Evolutionary conservation across 2,797 vertebrate species (phyloP).

Genomic region (Enteromius mattozi): DNA sequence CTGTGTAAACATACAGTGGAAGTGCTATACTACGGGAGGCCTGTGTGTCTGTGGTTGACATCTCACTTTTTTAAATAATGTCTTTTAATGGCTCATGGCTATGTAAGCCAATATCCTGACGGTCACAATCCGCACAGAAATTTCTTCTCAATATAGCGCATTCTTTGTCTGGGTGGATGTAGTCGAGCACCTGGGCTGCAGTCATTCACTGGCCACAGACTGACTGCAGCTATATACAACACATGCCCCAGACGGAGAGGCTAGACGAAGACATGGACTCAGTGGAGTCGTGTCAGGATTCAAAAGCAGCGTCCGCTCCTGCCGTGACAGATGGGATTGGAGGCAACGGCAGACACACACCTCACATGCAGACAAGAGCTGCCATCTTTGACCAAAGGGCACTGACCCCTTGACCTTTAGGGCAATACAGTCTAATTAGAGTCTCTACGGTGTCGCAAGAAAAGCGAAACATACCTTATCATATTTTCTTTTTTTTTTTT

Average conservation of each 20-base stretch:
- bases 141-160: slow-evolving; percentile 42
- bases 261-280: slow-evolving; percentile 51
- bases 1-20: slow-evolving; percentile 55
- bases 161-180: slow-evolving; percentile 18
- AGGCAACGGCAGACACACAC: slow-evolving; percentile 51
- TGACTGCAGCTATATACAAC: slow-evolving; percentile 53
- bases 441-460: not conserved
- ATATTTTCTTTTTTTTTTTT: not conserved
- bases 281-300: slow-evolving; percentile 15
- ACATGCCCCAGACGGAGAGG: slow-evolving; percentile 45
- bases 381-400: slow-evolving; percentile 46
- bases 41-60: slow-evolving; percentile 26
- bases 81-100: slow-evolving; percentile 24
- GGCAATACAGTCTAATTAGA: slow-evolving; percentile 37
- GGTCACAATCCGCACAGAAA: slow-evolving; percentile 1
- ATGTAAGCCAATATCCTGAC: slow-evolving; percentile 46
- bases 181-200: slow-evolving; percentile 46
- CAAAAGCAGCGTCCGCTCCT: slow-evolving; percentile 24
- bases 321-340: slow-evolving; percentile 45
- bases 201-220: slow-evolving; percentile 42
- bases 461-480: not conserved
- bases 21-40: slow-evolving; percentile 28
- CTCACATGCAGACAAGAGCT: slow-evolving; percentile 42
- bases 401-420: slow-evolving; percentile 41
- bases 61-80: slow-evolving; percentile 23